These are phyloP conservation scores for Etia nguti DNA, from an alignment of 2,113 vertebrate genomes.

Conservation along the genomic window DNA sequence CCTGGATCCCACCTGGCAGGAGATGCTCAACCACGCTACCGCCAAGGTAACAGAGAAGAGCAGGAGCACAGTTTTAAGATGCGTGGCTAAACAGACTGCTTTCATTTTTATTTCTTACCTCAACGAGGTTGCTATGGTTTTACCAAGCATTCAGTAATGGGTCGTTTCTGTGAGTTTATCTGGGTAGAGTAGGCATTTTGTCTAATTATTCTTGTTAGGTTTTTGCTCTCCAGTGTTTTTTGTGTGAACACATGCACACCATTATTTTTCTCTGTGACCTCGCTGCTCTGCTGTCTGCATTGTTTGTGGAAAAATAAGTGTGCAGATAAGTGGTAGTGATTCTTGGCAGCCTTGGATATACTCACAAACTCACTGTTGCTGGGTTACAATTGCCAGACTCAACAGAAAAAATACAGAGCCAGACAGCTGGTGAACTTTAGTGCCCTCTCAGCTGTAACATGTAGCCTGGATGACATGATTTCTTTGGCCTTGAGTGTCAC, in stretches of 20 bases:
- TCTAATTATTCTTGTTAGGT: neutral
- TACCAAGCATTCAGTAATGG: neutral
- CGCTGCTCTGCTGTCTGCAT: neutral
- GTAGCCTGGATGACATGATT: neutral
- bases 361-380: neutral
- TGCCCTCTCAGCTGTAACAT: neutral
- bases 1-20: constrained; percentile 94
- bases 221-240: neutral
- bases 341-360: neutral
- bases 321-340: neutral
- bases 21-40: constrained; percentile 96
- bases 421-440: neutral
- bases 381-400: neutral
- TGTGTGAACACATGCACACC: neutral
- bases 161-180: neutral
- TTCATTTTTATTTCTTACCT: neutral
- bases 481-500: neutral
- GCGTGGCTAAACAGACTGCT: neutral
- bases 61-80: neutral
- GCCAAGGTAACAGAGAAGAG: constrained; percentile 75
- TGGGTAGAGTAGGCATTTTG: neutral
- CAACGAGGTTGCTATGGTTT: neutral
- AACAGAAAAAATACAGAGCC: neutral
- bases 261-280: neutral
- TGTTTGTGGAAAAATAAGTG: neutral